These are phyloP conservation scores for Hydrolagus affinis DNA, from an alignment of 2,113 vertebrate species.

Conservation along the genomic window DNA sequence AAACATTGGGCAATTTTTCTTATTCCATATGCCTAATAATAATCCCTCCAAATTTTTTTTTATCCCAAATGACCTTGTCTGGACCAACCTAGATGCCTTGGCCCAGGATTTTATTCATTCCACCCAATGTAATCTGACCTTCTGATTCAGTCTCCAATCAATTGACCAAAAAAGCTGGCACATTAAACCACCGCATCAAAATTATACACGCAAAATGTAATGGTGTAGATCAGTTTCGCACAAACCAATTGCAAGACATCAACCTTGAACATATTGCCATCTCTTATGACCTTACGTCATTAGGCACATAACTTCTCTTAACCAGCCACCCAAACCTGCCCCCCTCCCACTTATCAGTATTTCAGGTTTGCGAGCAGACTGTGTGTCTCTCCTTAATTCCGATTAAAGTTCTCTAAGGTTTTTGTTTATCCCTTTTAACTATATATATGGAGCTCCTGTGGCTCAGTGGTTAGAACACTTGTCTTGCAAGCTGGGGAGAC, in stretches of 20 bases:
- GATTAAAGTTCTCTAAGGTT: background rate
- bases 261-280: background rate
- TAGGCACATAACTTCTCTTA: too few relatives aligned
- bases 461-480: too few relatives aligned
- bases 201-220: background rate
- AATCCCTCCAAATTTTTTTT: too few relatives aligned
- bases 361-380: background rate
- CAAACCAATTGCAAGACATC: background rate
- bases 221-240: background rate
- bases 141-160: background rate
- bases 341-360: too few relatives aligned
- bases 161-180: background rate
- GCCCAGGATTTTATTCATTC: background rate
- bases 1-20: too few relatives aligned
- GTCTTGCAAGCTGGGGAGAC: too few relatives aligned
- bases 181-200: background rate
- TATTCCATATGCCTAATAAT: too few relatives aligned
- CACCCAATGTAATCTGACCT: background rate
- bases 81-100: too few relatives aligned
- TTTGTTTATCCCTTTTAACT: background rate
- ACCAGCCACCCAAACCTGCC: too few relatives aligned
- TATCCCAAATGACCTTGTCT: background rate
- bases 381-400: background rate
- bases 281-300: too few relatives aligned
- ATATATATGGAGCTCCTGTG: too few relatives aligned